phyloP scores from a whole-genome alignment of 2,113 vertebrate species.

The Rallus limicola region DNA sequence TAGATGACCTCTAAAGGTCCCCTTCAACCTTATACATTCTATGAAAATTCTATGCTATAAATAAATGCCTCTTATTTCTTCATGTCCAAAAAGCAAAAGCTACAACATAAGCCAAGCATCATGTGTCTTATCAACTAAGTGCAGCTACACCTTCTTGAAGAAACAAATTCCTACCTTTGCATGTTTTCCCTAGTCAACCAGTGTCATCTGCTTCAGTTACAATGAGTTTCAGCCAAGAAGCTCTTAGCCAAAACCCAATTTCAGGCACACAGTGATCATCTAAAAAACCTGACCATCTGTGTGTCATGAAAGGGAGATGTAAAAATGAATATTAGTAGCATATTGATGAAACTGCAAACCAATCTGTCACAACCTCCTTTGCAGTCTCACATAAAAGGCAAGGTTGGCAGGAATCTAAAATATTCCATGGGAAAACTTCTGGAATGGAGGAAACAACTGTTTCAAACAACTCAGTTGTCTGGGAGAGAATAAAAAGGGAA shows the following conservation, averaged over 20 bases:
- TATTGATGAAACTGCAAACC: conserved; percentile 56
- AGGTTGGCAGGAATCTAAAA: conserved; percentile 24
- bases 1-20: no score
- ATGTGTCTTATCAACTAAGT: background rate
- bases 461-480: conserved; percentile 15
- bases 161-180: background rate
- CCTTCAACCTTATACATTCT: no score
- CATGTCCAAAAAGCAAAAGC: background rate
- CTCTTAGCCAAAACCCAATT: conserved; percentile 43
- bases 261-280: conserved; percentile 48
- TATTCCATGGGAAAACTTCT: conserved; percentile 40
- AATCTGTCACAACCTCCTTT: conserved; percentile 62
- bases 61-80: background rate
- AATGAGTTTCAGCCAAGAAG: conserved; percentile 17
- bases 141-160: background rate
- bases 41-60: no score
- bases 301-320: conserved; percentile 47
- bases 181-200: background rate
- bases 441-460: conserved; percentile 24
- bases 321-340: conserved; percentile 66
- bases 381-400: conserved; percentile 48
- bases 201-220: background rate
- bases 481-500: background rate
- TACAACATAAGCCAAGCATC: background rate
- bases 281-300: conserved; percentile 64